Evolutionary conservation across 1,140 invertebrate species (phyloP).

Genomic region (Anoplolepis gracilipes): DNA sequence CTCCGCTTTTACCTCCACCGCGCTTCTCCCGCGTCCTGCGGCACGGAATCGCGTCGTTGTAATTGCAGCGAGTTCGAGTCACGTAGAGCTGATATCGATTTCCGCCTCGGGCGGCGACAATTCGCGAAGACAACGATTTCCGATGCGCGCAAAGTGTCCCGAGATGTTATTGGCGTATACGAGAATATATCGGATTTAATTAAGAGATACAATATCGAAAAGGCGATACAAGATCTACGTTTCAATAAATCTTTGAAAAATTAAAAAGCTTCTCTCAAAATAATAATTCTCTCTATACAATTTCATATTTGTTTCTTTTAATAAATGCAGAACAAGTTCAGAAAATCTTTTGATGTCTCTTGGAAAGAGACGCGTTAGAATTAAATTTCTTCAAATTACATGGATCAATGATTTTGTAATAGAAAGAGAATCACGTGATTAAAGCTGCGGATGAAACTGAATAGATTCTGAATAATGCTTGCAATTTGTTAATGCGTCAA

Average conservation of each 20-base stretch:
- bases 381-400: neutral
- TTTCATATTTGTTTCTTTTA: too few relatives aligned
- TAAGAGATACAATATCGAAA: neutral
- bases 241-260: neutral
- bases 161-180: conserved; percentile 8
- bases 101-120: conserved; percentile 10
- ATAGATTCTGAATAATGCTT: neutral
- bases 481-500: neutral
- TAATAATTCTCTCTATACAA: neutral
- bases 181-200: conserved; percentile 50
- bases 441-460: neutral
- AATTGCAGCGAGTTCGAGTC: conserved; percentile 49
- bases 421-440: neutral
- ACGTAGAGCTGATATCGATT: conserved; percentile 51
- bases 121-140: conserved; percentile 40
- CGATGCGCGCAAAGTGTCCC: neutral
- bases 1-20: neutral
- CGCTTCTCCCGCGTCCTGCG: conserved; percentile 18
- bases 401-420: neutral
- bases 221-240: neutral
- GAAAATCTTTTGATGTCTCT: neutral
- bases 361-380: neutral
- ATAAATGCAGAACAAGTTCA: neutral
- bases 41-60: conserved; percentile 28
- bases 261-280: neutral